Conservation (phyloP, 2,113 vertebrate genomes). For the Helogale parvula region DNA sequence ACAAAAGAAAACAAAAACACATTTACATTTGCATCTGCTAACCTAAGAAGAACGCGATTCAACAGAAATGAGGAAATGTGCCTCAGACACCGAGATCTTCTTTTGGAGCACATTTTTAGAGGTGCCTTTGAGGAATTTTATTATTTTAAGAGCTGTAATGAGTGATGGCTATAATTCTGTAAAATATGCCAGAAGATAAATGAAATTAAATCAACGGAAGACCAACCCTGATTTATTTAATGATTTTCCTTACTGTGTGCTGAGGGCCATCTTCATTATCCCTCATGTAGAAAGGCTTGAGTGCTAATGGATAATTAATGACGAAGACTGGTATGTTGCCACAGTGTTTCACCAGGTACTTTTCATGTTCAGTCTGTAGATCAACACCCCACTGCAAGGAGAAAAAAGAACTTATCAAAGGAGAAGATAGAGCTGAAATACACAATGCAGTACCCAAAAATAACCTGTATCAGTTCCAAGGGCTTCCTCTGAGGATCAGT, state of each 20-base stretch:
- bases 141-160: not conserved
- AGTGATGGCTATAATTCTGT: not conserved
- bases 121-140: not conserved
- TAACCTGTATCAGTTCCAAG: not conserved
- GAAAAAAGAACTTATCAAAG: constrained; percentile 40
- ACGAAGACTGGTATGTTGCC: constrained; percentile 94
- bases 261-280: constrained; percentile 91
- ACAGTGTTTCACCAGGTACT: constrained; percentile 94
- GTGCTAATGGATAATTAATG: constrained; percentile 92
- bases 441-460: not conserved
- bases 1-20: not conserved
- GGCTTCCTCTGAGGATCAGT: not conserved
- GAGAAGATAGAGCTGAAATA: not conserved
- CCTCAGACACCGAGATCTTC: not conserved
- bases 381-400: constrained; percentile 95
- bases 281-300: constrained; percentile 98
- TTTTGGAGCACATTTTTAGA: not conserved
- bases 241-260: constrained; percentile 89
- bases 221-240: not conserved
- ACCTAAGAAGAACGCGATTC: not conserved
- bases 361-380: constrained; percentile 96
- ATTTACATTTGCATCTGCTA: not conserved
- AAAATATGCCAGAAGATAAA: constrained; percentile 6
- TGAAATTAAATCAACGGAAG: constrained; percentile 31
- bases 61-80: not conserved